Evolutionary conservation across 2,113 vertebrate species (phyloP).

Genomic region (Nyctibius bracteatus): DNA sequence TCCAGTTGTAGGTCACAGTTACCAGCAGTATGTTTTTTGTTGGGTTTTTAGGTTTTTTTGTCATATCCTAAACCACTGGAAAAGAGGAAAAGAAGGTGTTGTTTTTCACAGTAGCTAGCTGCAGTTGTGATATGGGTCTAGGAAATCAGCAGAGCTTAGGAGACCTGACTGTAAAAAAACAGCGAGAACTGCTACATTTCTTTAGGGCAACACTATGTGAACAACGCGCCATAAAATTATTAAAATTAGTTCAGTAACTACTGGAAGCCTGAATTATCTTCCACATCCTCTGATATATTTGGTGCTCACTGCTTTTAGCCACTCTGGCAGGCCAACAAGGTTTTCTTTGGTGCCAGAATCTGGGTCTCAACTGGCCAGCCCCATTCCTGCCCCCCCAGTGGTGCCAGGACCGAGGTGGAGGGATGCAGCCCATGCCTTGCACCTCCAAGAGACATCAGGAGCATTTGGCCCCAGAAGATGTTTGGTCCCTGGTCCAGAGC

Average conservation of each 20-base stretch:
- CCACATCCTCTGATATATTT: background rate
- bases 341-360: background rate
- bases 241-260: background rate
- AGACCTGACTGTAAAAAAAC: constrained; percentile 2
- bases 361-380: background rate
- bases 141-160: background rate
- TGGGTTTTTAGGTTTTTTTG: background rate
- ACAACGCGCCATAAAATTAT: fast-evolving
- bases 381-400: fast-evolving
- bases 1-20: constrained; percentile 42
- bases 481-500: background rate
- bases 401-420: fast-evolving
- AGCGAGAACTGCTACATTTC: background rate
- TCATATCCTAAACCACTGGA: constrained; percentile 50
- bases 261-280: background rate
- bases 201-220: background rate
- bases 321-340: background rate
- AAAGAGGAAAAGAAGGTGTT: constrained; percentile 60
- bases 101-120: constrained; percentile 60
- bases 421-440: fast-evolving
- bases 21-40: constrained; percentile 35
- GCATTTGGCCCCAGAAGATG: background rate
- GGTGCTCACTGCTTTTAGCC: background rate
- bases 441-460: background rate
- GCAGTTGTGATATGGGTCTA: background rate